Conservation (phyloP, 2,888 invertebrate species). For the Xestia rhomboidea region DNA sequence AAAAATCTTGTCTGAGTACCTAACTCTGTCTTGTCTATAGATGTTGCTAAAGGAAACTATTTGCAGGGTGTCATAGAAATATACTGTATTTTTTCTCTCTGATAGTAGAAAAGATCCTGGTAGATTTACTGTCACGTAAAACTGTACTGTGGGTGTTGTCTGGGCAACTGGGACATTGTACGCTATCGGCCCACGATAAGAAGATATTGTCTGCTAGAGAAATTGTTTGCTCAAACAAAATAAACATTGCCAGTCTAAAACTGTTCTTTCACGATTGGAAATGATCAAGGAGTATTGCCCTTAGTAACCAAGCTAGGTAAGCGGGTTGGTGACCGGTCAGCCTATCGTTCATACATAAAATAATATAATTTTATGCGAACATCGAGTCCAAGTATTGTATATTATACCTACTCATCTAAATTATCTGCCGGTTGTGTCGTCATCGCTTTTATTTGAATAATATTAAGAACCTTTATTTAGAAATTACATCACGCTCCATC, state of each 20-base stretch:
- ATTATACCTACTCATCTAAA: slow-evolving; percentile 36
- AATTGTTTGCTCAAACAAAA: neutral
- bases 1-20: neutral
- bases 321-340: slow-evolving; percentile 51
- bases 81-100: neutral
- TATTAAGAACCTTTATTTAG: slow-evolving; percentile 18
- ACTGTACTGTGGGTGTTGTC: neutral
- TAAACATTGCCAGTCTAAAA: neutral
- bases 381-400: slow-evolving; percentile 23
- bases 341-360: slow-evolving; percentile 32
- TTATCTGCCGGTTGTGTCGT: slow-evolving; percentile 31
- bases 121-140: neutral
- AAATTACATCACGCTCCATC: slow-evolving; percentile 44
- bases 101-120: neutral
- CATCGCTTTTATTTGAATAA: slow-evolving; percentile 47
- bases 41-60: neutral
- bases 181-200: neutral
- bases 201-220: neutral
- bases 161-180: neutral
- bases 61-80: neutral
- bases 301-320: slow-evolving; percentile 8
- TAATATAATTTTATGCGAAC: slow-evolving; percentile 53
- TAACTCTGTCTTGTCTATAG: too few relatives aligned
- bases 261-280: slow-evolving; percentile 4
- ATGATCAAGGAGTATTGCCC: slow-evolving; percentile 17